Base-by-base conservation (phyloP, 2,797 vertebrate genomes). In the Catharus ustulatus region DNA sequence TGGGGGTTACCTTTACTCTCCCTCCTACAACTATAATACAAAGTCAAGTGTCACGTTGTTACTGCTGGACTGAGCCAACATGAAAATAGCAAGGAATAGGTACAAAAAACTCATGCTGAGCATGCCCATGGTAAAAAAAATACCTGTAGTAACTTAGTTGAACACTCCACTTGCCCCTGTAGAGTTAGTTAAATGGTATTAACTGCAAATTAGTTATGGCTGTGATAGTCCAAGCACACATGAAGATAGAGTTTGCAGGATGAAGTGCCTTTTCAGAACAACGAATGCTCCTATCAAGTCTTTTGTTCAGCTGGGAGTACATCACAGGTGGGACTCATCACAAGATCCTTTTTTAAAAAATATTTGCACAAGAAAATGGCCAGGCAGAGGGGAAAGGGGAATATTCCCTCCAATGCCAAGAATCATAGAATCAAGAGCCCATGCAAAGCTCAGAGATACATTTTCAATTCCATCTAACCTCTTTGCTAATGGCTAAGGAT, bases 1-100 rank as follows among this genome's bases (percentile, higher is more conserved):
- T 24, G 62, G 80, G 71, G 11, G 40, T 67, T 93, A 84, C 63
- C 52, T 92, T 92, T 59, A 76, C 43, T 76, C 32, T 81, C 79
- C 55, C 38, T 89, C 52, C 48, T 61, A 22, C 51, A 78, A 51
- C 38, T 51, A 10, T 11, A 67, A 72, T 61, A 54, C 38, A 14
- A 84, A 88, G 18, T 55, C 59, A 49, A 29, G 29, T n/a, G 27
- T 81, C 48, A 49, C 15, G 8, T 3, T 67, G 27, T 18, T 64
- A 72, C 16, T 30, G 42, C 4, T 8, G 27, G 34, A 29, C 22
- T 27, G 30, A 87, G 18, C 11, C 32, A 58, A 23, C 36, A 11
- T 26, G 21, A 69, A 68, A 58, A 77, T 3, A 78, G 21, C n/a
- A 32, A 45, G 3, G 4, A 64, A 32, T 16, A 84, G 26, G 32